A percentile compares a stretch with the other conserved stretches of the same genome.
Conservation (phyloP, 2,797 vertebrate genomes). For the Spea hammondii region DNA sequence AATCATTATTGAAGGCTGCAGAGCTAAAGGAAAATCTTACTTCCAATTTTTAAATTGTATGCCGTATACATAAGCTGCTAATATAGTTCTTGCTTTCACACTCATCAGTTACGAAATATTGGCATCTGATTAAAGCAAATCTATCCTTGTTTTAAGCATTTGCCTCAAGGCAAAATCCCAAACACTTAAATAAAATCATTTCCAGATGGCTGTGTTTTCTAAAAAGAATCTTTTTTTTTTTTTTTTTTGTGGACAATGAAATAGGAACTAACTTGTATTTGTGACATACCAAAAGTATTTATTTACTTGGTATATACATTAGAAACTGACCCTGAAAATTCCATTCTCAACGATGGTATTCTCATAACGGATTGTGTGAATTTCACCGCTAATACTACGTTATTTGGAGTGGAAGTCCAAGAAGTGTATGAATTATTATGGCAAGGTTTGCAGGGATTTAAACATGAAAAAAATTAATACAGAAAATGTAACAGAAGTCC, state of each 20-base stretch:
- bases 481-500: too few relatives aligned
- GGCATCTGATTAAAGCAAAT: conserved; percentile 25
- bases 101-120: conserved; percentile 10
- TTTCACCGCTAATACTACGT: too few relatives aligned
- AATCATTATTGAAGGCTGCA: too few relatives aligned
- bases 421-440: too few relatives aligned
- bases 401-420: too few relatives aligned
- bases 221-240: background rate
- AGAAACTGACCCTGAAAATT: too few relatives aligned
- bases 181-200: conserved; percentile 9
- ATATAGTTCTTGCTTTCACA: conserved; percentile 25
- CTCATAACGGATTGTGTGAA: too few relatives aligned
- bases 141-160: conserved; percentile 14
- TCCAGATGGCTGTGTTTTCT: conserved; percentile 24
- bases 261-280: background rate
- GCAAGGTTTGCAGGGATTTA: too few relatives aligned
- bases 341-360: too few relatives aligned
- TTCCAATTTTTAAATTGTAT: too few relatives aligned
- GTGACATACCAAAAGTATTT: background rate
- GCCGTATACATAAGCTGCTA: background rate
- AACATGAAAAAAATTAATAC: too few relatives aligned
- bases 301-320: background rate
- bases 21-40: too few relatives aligned
- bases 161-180: conserved; percentile 16
- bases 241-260: background rate